Evolutionary conservation across 2,888 invertebrate genomes (phyloP), one percentile per base, ranked within the genome.

Genomic region (Ephialtes manifestator): DNA sequence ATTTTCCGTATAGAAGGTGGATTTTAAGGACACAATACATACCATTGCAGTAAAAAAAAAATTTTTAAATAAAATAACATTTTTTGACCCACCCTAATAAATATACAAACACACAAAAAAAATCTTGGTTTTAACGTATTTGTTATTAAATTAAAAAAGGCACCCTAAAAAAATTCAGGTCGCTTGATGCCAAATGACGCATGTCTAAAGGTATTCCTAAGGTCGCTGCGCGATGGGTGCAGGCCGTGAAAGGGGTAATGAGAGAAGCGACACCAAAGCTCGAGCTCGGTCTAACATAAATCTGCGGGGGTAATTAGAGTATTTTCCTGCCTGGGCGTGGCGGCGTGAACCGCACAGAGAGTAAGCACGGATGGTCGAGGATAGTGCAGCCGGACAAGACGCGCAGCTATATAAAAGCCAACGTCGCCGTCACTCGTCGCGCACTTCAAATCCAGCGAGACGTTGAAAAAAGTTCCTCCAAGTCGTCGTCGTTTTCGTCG

Each of bases 251-350:
- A 68, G 72, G 81, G 83, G 84, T 84, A 87, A 87, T 86, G 58
- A 85, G 78, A 84, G 82, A 85, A 78, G 85, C 81, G 85, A 84
- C 81, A 80, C 85, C 75, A 68, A 84, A 72, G 70, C 78, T 58
- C 35, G 65, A 82, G 71, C 68, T 58, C 80, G 55, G 67, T 35
- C 78, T 78, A 46, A 67, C 74, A 51, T 39, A 39, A 39, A 10
- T 39, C 39, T 58, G 53, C 53, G 77, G 76, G 79, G 83, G 86
- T 84, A 88, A 89, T 89, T 87, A 88, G 87, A 86, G 87, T 85
- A 87, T 87, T 87, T 88, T 81, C 85, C 77, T 63, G 55, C 60
- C 70, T 84, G 86, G 88, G 87, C 85, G 88, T 86, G 87, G 87
- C 86, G 84, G 81, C 75, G 84, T 63, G 84, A 86, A 85, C 84